These are phyloP conservation scores for Dromiciops gliroides DNA, from an alignment of 2,113 vertebrate genomes.

Conservation along the genomic window DNA sequence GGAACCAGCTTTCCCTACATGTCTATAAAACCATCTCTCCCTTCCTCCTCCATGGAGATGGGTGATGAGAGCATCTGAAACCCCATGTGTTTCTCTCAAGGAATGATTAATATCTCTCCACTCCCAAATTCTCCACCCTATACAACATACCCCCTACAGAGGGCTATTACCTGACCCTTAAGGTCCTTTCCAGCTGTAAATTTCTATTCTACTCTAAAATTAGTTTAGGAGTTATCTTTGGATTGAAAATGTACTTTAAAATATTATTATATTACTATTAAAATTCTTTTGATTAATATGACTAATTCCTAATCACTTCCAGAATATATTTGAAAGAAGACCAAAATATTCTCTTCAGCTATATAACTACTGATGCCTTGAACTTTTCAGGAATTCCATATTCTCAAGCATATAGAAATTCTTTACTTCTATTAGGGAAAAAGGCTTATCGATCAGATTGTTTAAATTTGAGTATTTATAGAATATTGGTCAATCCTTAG, in stretches of 20 bases:
- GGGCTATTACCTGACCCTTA: not conserved
- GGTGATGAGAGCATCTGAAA: not conserved
- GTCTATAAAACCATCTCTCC: not conserved
- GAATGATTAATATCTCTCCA: not conserved
- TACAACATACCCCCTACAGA: not conserved
- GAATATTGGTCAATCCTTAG: not conserved
- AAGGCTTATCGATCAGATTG: not conserved
- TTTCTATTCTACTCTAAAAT: not conserved
- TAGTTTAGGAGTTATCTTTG: not conserved
- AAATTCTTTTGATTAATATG: not conserved
- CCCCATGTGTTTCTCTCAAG: not conserved
- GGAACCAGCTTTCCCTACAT: not conserved
- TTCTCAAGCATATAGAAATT: fast-evolving
- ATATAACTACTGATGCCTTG: not conserved
- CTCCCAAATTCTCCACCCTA: not conserved
- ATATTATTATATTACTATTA: not conserved
- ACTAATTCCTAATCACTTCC: not conserved
- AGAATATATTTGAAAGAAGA: not conserved
- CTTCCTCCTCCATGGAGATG: not conserved
- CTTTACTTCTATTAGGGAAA: not conserved
- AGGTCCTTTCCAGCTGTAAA: not conserved
- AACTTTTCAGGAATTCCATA: not conserved
- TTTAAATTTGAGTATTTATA: not conserved
- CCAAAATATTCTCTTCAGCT: not conserved
- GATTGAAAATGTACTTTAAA: constrained; percentile 29